phyloP scores from a whole-genome alignment of 2,888 invertebrate species.

The Troilus luridus region DNA sequence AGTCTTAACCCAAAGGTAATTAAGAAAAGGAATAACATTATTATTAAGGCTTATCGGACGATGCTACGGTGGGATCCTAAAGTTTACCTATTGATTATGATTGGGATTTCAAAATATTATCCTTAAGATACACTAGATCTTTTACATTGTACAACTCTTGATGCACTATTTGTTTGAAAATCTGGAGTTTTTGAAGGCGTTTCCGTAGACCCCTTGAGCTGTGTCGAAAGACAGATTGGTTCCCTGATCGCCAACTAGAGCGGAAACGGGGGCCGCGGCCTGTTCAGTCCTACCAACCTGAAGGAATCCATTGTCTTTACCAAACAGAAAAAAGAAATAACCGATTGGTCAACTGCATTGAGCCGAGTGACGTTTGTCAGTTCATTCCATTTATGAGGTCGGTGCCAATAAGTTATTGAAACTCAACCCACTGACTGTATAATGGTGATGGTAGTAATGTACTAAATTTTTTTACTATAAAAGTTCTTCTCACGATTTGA shows the following conservation, averaged over 20 bases:
- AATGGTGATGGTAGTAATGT: background rate
- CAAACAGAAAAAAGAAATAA: background rate
- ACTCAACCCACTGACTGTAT: background rate
- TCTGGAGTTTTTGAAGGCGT: background rate
- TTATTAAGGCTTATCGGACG: too few species aligned
- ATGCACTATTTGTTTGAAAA: background rate
- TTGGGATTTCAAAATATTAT: too few species aligned
- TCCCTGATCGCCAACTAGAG: constrained; percentile 28
- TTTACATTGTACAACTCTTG: too few species aligned
- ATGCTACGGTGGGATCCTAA: too few species aligned
- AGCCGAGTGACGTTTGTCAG: background rate
- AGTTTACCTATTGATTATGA: too few species aligned
- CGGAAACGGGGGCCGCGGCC: constrained; percentile 32
- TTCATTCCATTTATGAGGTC: background rate
- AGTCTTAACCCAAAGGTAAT: too few species aligned
- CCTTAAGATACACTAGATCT: too few species aligned
- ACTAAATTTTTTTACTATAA: background rate
- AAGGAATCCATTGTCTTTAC: background rate
- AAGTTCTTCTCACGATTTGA: background rate
- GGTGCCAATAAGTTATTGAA: background rate
- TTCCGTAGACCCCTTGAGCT: background rate
- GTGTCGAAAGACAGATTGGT: constrained; percentile 46
- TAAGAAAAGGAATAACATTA: too few species aligned
- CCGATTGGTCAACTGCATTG: background rate
- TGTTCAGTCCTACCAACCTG: background rate